These are phyloP conservation scores for Saimiri boliviensis DNA, from an alignment of 2,113 vertebrate genomes.

Conservation along the genomic window DNA sequence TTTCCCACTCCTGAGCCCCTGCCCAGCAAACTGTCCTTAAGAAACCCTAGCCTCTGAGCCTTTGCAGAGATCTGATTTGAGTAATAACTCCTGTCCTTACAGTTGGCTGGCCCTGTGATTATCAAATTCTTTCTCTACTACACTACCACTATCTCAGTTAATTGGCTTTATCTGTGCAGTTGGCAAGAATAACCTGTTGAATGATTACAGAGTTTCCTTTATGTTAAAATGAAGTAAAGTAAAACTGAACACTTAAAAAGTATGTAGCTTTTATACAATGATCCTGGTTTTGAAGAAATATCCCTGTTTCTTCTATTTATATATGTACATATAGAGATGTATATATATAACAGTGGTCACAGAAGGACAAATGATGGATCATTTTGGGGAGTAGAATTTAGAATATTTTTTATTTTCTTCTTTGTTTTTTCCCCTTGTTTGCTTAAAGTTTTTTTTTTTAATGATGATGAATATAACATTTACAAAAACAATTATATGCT, in stretches of 20 bases:
- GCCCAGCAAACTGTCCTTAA: too few relatives aligned
- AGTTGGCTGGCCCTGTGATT: too few relatives aligned
- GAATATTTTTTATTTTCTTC: neutral
- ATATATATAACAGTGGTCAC: too few relatives aligned
- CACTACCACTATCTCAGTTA: too few relatives aligned
- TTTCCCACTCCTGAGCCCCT: too few relatives aligned
- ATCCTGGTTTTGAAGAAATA: slow-evolving; percentile 13
- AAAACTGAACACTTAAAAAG: neutral
- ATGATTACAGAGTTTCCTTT: neutral
- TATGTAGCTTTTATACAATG: neutral
- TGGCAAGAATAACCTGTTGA: too few relatives aligned
- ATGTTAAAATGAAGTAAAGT: neutral
- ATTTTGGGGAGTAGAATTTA: neutral
- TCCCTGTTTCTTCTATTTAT: neutral
- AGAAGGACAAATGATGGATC: neutral
- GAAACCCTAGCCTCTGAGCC: too few relatives aligned
- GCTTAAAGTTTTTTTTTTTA: neutral
- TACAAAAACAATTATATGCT: slow-evolving; percentile 29
- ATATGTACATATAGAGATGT: neutral
- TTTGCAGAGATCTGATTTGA: too few relatives aligned
- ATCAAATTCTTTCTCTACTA: too few relatives aligned
- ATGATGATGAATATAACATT: slow-evolving; percentile 9
- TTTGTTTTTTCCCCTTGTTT: neutral
- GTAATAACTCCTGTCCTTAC: too few relatives aligned
- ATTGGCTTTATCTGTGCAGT: too few relatives aligned